phyloP scores from a whole-genome alignment of 2,888 invertebrate species.

The Saturnia japonica region DNA sequence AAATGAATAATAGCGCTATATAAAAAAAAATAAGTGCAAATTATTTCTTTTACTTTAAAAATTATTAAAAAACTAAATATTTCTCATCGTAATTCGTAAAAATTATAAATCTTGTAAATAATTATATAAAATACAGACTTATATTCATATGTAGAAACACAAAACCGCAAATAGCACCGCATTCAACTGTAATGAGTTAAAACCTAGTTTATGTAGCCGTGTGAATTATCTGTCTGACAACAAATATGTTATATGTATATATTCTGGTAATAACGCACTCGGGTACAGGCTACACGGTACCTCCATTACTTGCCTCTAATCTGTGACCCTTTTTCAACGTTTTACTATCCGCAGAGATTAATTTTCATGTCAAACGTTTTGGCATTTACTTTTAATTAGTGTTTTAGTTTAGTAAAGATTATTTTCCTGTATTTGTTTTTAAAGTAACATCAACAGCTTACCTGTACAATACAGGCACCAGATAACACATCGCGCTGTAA shows the following conservation, averaged over 20 bases:
- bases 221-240: neutral
- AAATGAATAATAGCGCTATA: no score
- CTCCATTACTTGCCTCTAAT: conserved; percentile 11
- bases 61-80: no score
- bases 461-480: no score
- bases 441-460: neutral
- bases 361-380: conserved; percentile 2
- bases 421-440: neutral
- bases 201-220: neutral
- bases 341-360: neutral
- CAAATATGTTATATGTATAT: conserved; percentile 10
- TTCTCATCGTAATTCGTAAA: no score
- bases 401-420: neutral
- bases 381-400: neutral
- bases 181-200: no score
- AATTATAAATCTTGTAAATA: no score
- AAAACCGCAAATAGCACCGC: no score
- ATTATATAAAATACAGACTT: no score
- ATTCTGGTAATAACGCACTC: conserved; percentile 5
- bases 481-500: no score
- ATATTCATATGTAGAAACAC: no score
- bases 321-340: neutral
- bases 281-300: conserved; percentile 1
- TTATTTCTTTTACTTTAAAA: no score
- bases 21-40: no score